Base-by-base conservation (phyloP, 2,888 invertebrate genomes). In the Drosophila yooni region DNA sequence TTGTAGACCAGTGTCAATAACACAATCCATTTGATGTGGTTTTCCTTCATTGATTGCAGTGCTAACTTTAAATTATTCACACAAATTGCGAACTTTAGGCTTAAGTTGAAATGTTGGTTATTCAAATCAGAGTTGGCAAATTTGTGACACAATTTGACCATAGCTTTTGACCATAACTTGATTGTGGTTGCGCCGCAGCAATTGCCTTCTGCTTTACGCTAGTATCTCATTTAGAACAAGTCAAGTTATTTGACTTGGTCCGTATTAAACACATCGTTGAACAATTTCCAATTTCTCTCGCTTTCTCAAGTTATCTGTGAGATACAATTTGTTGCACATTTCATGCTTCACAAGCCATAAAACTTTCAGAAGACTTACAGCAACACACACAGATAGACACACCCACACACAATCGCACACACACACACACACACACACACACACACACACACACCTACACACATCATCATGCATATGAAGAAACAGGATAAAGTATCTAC, bases 281-380 rank as follows among this genome's bases (percentile, higher is more conserved):
- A 46, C 59, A 56, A 61, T 56, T 56, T 33, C 25, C 46, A 46
- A 46, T 43, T 18, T 43, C 25, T 59, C 31, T 48, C 25, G 2
- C 25, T 38, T 58, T 36, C n/a, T 21, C 29, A 36, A 43, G 40
- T 70, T 33, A 70, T 70, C 50, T 34, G 71, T 43, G 25, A 38
- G 68, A 67, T 48, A 69, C 88, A 85, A 90, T 88, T 84, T 89
- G 90, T 76, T 88, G 81, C 89, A 76, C 80, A 88, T 84, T 84
- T 84, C 72, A 90, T 83, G 84, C 90, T 85, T 76, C 76, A 80
- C 83, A 85, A 72, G 76, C 83, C 88, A 74, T 88, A 84, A 89
- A 84, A 84, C 73, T 88, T 83, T 82, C 67, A 64, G 67, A 62
- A 61, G 34, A 51, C 43, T 38, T n/a, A 72, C 48, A 60, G 27